Evolutionary conservation across 2,113 vertebrate genomes (phyloP).

Genomic region (Eubucco bourcierii): DNA sequence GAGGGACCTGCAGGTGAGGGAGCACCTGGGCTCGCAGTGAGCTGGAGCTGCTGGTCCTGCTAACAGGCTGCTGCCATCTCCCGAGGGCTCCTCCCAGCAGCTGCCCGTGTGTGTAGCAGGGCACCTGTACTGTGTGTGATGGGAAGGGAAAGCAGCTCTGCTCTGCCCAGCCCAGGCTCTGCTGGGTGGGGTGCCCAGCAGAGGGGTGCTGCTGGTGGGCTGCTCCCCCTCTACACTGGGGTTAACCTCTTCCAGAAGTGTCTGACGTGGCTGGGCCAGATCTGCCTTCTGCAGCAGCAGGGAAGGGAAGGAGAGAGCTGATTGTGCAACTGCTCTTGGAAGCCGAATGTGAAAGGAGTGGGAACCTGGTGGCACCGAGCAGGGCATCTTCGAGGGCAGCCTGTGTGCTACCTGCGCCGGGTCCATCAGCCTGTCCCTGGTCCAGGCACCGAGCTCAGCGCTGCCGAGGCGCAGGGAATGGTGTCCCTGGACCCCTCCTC

Average conservation of each 20-base stretch:
- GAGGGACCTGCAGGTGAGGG: fast-evolving
- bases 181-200: background rate
- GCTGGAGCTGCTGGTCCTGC: background rate
- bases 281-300: background rate
- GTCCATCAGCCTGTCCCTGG: background rate
- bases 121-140: fast-evolving
- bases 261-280: background rate
- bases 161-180: background rate
- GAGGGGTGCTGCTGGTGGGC: background rate
- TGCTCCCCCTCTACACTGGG: background rate
- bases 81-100: fast-evolving
- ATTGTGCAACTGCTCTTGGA: background rate
- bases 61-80: fast-evolving
- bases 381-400: background rate
- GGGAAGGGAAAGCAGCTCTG: background rate
- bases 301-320: background rate
- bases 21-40: background rate
- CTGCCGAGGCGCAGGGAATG: background rate
- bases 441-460: background rate
- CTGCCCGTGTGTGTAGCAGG: fast-evolving
- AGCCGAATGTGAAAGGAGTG: background rate
- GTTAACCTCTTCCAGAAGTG: background rate
- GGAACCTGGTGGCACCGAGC: background rate
- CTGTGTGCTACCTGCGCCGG: background rate
- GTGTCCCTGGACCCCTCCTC: background rate